Percentiles rank a stretch among this genome's conserved stretches.
Conservation (phyloP, 2,888 invertebrate species). For the Tromatobia lineatoria region DNA sequence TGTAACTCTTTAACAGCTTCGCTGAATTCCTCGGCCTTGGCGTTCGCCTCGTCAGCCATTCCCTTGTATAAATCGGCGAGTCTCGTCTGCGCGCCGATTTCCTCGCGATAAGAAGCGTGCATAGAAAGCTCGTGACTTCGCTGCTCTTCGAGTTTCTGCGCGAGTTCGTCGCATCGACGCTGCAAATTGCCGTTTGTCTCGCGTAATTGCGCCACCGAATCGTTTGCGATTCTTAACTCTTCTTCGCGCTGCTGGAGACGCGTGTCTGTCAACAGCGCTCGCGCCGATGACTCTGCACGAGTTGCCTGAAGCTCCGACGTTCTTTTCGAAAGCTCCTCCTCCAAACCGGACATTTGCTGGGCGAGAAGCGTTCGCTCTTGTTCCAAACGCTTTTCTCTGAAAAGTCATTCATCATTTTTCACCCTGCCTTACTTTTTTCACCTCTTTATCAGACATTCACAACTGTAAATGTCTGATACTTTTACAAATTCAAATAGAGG, state of each 20-base stretch:
- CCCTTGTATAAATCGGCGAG: constrained; percentile 94
- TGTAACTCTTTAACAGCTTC: constrained; percentile 92
- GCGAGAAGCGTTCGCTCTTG: constrained; percentile 92
- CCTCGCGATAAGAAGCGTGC: constrained; percentile 90
- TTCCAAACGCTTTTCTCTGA: constrained; percentile 92
- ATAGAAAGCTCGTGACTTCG: constrained; percentile 82
- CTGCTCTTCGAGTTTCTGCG: constrained; percentile 87
- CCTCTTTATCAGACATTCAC: no score
- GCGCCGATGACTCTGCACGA: constrained; percentile 90
- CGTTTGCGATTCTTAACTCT: constrained; percentile 91
- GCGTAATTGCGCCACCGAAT: constrained; percentile 89
- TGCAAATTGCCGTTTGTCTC: constrained; percentile 91
- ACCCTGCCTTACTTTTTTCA: no score
- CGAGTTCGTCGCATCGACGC: constrained; percentile 91
- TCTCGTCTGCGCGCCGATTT: constrained; percentile 94
- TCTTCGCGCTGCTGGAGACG: constrained; percentile 92
- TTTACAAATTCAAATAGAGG: no score
- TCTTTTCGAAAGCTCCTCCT: constrained; percentile 92
- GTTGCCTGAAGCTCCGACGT: constrained; percentile 92
- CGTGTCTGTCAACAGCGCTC: constrained; percentile 90
- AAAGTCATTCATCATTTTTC: constrained; percentile 44
- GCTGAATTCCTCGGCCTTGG: constrained; percentile 92
- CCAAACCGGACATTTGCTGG: constrained; percentile 92
- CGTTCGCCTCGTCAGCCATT: constrained; percentile 92
- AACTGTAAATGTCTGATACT: no score